Evolutionary conservation across 2,113 vertebrate species (phyloP).

Genomic region (Rhea pennata): DNA sequence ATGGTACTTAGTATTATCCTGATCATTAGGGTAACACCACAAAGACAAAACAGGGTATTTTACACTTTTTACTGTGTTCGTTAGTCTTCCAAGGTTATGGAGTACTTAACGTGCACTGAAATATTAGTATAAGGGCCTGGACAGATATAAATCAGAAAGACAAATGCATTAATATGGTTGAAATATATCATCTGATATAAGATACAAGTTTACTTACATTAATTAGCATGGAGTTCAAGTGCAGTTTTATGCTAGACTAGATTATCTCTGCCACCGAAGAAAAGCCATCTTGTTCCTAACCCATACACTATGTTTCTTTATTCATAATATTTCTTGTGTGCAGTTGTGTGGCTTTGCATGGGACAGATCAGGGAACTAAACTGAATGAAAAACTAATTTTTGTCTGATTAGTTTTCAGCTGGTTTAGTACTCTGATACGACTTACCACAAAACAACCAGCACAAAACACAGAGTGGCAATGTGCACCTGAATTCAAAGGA

Average conservation of each 20-base stretch:
- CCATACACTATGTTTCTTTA: fast-evolving
- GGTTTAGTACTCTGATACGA: not conserved
- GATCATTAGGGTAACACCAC: not conserved
- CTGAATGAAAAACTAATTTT: not conserved
- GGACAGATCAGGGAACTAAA: not conserved
- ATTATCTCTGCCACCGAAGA: not conserved
- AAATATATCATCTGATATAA: not conserved
- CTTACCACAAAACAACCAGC: not conserved
- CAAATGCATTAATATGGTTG: not conserved
- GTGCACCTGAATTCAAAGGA: not conserved
- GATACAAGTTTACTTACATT: not conserved
- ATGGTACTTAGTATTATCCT: not conserved
- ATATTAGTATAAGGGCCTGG: not conserved
- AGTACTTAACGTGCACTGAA: not conserved
- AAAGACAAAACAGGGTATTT: not conserved
- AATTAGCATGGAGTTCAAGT: not conserved
- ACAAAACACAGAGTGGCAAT: fast-evolving
- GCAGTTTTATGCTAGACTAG: not conserved
- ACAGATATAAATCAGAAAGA: fast-evolving
- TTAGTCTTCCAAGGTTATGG: not conserved
- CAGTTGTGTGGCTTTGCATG: not conserved
- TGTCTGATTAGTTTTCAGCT: not conserved
- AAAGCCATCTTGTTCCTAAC: not conserved
- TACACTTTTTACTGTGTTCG: not conserved
- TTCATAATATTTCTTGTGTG: not conserved